Conservation (phyloP, 2,797 vertebrate genomes). For the Ateles fusciceps region DNA sequence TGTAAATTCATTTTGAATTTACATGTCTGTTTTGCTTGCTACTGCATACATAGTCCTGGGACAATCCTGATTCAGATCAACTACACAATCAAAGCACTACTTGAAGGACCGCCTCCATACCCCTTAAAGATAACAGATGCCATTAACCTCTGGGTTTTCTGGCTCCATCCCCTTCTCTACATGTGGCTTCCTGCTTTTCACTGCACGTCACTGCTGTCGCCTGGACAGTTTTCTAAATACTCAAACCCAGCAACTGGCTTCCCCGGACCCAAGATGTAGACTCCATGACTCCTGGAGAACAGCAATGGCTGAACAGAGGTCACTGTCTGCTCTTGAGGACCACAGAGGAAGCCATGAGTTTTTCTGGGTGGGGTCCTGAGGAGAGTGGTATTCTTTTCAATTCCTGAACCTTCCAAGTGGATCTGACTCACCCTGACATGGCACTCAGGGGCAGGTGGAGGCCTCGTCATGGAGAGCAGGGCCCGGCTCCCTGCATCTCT, state of each 20-base stretch:
- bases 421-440: not conserved
- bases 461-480: not conserved
- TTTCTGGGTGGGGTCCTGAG: not conserved
- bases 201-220: not conserved
- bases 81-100: not conserved
- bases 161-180: not conserved
- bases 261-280: not conserved
- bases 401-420: not conserved
- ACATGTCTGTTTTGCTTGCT: not conserved
- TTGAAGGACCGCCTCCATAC: rapidly evolving
- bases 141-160: not conserved
- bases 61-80: not conserved
- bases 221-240: not conserved
- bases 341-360: not conserved
- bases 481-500: not conserved
- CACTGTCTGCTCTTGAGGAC: not conserved
- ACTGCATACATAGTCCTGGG: not conserved
- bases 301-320: not conserved
- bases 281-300: not conserved
- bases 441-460: not conserved
- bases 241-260: not conserved
- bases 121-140: not conserved
- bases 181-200: not conserved
- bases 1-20: not conserved
- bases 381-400: not conserved